Base-by-base conservation (phyloP, 2,888 invertebrate species). In the Cyaniris semiargus region DNA sequence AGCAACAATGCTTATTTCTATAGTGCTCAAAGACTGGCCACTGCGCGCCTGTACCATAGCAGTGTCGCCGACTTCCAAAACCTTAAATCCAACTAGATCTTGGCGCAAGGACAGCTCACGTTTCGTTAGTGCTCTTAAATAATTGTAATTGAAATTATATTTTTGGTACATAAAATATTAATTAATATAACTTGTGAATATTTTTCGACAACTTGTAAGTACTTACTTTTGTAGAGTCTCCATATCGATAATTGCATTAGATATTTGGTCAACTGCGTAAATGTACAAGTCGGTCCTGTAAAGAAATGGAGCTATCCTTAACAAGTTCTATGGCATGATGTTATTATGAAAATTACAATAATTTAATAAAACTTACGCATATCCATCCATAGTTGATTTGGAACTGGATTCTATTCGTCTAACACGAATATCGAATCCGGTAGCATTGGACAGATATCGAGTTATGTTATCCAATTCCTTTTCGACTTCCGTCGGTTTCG, bases 271-370 rank as follows among this genome's bases (percentile, higher is more conserved):
- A 27, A 98, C 96, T 2, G 97, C 98, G 85, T 98, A 98, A 78
- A 98, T 94, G 83, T 97, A 97, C 91, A 98, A 95, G 84, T 98
- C 97, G 34, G 98, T 98, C 76, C 97, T 97, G 92, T 81, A 95
- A 95, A 79, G 78, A 5, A 70, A 75, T 77, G 23, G 53, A 0
- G 7, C 23, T 23, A 13, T 60, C 15, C 18, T 53, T 53, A 53
- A 66, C 23, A 48, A 18, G 21, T 56, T 8, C 8, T 44, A 3
- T 66, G 23, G 44, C 44, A 44, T 44, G 10, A 44, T 44, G 0
- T 34, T 34, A 44, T 10, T 10, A 44, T 10, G 23, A 18, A 38
- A 38, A 58, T 34, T 56, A 66, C 1, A 66, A 66, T 6, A 66
- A 27, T 1, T 21, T n/a, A n/a, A 38, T 38, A 38, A 71, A 7